These are phyloP conservation scores for Pardalotus punctatus DNA, from an alignment of 2,113 vertebrate species.

Conservation along the genomic window DNA sequence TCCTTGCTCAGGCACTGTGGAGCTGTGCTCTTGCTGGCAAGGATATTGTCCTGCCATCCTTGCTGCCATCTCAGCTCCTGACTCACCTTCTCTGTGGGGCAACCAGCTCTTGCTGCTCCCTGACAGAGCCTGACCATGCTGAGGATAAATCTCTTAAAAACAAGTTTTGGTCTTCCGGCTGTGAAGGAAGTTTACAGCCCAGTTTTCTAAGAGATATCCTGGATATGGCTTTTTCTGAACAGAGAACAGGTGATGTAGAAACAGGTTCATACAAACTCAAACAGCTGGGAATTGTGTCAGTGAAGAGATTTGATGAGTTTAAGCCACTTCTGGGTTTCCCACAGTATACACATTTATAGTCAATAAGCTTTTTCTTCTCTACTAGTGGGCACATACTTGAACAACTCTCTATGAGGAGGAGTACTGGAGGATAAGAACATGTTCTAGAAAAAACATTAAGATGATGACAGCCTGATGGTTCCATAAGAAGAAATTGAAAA, in stretches of 20 bases:
- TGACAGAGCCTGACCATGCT: neutral
- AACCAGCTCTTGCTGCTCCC: neutral
- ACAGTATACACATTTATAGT: neutral
- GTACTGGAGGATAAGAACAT: neutral
- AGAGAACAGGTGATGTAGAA: neutral
- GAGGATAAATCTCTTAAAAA: neutral
- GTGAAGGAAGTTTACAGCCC: neutral
- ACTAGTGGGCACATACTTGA: neutral
- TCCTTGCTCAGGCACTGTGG: neutral
- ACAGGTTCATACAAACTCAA: neutral
- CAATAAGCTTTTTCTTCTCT: neutral
- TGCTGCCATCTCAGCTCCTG: neutral
- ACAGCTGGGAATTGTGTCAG: neutral
- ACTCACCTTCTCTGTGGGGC: neutral
- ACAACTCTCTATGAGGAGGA: neutral
- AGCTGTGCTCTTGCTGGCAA: neutral
- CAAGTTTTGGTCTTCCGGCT: neutral
- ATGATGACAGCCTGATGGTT: neutral
- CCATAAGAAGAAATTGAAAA: neutral
- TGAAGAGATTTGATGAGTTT: neutral
- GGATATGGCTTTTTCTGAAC: neutral
- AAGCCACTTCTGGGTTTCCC: neutral
- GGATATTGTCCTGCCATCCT: neutral
- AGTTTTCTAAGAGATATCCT: neutral
- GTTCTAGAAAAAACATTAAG: neutral